Percentiles rank a stretch among this genome's conserved stretches.
phyloP scores from a whole-genome alignment of 2,888 invertebrate species.

The Xestia c-nigrum region DNA sequence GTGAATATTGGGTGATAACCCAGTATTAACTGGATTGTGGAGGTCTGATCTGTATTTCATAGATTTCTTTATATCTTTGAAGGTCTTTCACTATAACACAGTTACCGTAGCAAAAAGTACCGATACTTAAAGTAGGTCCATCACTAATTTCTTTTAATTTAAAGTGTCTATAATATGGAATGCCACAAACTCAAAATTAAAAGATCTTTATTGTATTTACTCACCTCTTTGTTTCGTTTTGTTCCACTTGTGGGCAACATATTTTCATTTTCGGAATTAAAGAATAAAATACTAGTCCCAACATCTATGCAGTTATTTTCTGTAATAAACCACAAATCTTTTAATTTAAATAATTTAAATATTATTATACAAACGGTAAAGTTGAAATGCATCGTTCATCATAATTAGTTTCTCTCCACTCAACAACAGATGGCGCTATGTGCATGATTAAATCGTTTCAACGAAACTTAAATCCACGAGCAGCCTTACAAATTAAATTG shows the following conservation, averaged over 20 bases:
- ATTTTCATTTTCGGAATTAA: background rate
- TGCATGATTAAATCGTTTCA: slow-evolving; percentile 40
- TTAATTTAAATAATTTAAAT: background rate
- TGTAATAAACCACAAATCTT: background rate
- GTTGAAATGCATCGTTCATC: slow-evolving; percentile 1
- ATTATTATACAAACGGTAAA: background rate
- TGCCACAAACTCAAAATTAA: background rate
- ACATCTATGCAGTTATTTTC: background rate
- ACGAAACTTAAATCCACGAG: slow-evolving; percentile 2
- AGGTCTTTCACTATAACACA: background rate
- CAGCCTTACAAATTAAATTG: background rate
- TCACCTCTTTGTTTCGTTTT: background rate
- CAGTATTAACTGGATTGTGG: no score
- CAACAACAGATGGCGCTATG: slow-evolving; percentile 80
- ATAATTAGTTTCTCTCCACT: slow-evolving; percentile 71
- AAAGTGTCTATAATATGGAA: background rate
- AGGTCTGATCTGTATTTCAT: no score
- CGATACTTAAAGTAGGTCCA: background rate
- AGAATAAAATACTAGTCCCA: background rate
- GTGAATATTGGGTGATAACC: no score
- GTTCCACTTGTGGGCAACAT: background rate
- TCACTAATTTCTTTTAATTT: background rate
- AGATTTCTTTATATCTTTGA: no score
- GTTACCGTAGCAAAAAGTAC: background rate
- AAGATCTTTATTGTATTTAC: background rate